Conservation (phyloP, 2,888 invertebrate species). For the Pachymerium ferrugineum region DNA sequence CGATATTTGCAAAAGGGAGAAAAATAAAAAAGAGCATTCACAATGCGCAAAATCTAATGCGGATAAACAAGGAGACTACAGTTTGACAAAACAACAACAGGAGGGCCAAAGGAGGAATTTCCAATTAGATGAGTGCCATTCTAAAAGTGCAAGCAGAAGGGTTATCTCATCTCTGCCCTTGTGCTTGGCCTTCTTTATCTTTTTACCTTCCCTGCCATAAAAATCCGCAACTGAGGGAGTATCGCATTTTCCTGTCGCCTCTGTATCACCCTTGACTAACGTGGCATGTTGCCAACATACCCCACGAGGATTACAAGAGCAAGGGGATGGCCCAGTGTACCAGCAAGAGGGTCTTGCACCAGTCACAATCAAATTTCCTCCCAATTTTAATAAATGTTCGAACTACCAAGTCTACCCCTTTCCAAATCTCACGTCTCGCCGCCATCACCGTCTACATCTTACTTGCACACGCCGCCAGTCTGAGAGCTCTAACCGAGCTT, state of each 20-base stretch:
- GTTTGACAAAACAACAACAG: neutral
- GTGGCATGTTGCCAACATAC: constrained; percentile 8
- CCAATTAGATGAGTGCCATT: constrained; percentile 12
- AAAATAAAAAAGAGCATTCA: neutral
- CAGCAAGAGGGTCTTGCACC: neutral
- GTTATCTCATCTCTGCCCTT: constrained; percentile 17
- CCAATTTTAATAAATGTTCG: constrained; percentile 16
- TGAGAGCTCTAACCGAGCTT: neutral
- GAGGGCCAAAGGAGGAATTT: too few species aligned
- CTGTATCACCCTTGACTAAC: constrained; percentile 21
- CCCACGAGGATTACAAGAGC: constrained; percentile 5
- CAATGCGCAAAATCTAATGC: neutral
- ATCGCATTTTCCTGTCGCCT: constrained; percentile 21
- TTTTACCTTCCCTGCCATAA: constrained; percentile 9
- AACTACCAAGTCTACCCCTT: neutral
- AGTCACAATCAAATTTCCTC: neutral
- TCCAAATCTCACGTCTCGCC: neutral
- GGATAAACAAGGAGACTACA: neutral
- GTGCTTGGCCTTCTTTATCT: constrained; percentile 18
- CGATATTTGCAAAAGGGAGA: neutral
- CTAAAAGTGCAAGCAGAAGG: constrained; percentile 13
- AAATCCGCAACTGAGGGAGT: constrained; percentile 18
- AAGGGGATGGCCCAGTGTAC: neutral
- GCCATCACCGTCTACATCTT: neutral
- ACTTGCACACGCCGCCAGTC: neutral